Evolutionary conservation across 2,888 invertebrate species (phyloP).

Genomic region (Amblyjoppa fuscipennis): DNA sequence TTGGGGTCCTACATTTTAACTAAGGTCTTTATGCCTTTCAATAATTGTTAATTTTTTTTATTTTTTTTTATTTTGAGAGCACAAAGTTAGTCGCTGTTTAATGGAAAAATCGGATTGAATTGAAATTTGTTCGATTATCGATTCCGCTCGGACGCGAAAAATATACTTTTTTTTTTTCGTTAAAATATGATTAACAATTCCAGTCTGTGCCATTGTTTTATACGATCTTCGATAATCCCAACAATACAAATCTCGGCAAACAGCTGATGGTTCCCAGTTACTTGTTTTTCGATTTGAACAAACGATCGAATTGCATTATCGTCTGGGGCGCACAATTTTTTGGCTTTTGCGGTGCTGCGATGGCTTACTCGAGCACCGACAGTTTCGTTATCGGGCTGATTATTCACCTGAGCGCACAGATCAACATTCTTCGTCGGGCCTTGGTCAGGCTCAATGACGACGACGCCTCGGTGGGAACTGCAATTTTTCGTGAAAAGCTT

Average conservation of each 20-base stretch:
- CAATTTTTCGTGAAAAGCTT: slow-evolving; percentile 40
- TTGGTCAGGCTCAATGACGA: slow-evolving; percentile 17
- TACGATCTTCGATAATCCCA: slow-evolving; percentile 10
- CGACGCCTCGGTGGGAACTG: slow-evolving; percentile 14
- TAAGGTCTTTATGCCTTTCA: background rate
- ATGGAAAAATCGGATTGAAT: too few relatives aligned
- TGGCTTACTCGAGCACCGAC: slow-evolving; percentile 67
- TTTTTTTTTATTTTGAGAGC: too few relatives aligned
- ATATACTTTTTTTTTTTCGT: too few relatives aligned
- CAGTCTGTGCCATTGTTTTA: slow-evolving; percentile 34
- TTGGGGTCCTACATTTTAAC: slow-evolving; percentile 31
- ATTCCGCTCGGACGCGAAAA: background rate
- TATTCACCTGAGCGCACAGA: slow-evolving; percentile 70
- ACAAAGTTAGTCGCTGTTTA: too few relatives aligned
- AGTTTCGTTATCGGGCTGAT: slow-evolving; percentile 71
- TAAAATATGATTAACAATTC: background rate
- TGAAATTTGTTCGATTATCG: background rate
- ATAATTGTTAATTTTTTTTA: too few relatives aligned
- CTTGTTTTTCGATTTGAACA: slow-evolving; percentile 63
- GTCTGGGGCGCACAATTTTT: slow-evolving; percentile 60
- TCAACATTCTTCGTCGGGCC: slow-evolving; percentile 54
- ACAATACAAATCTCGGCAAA: slow-evolving; percentile 16
- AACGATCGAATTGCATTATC: slow-evolving; percentile 36
- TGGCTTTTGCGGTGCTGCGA: slow-evolving; percentile 38
- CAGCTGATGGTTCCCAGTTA: slow-evolving; percentile 17